These are phyloP conservation scores for Dolichomitus sp. DNA, from an alignment of 2,888 invertebrate genomes.

Conservation along the genomic window DNA sequence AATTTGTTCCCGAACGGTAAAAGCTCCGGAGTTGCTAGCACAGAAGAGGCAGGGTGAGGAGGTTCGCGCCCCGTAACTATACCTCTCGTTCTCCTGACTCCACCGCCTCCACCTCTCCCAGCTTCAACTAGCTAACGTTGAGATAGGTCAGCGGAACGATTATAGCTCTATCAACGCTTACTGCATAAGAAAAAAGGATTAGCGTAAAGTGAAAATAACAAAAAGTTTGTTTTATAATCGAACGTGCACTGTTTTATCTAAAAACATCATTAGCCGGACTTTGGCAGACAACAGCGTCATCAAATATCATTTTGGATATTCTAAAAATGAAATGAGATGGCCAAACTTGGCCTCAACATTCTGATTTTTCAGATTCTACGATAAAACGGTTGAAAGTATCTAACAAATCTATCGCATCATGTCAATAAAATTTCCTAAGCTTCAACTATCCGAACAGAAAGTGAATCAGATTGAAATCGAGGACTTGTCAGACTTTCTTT, in stretches of 20 bases:
- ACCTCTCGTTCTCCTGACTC: constrained; percentile 36
- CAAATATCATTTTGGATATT: too few relatives aligned
- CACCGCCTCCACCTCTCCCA: constrained; percentile 39
- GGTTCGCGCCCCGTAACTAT: constrained; percentile 39
- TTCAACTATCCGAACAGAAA: too few relatives aligned
- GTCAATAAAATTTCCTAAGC: too few relatives aligned
- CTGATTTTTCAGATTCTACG: too few relatives aligned
- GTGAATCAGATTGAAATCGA: too few relatives aligned
- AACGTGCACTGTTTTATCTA: neutral
- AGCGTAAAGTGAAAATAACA: neutral
- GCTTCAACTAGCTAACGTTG: neutral
- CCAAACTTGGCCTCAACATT: too few relatives aligned
- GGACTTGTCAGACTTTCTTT: too few relatives aligned
- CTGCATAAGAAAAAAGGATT: constrained; percentile 5
- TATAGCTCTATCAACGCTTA: constrained; percentile 16
- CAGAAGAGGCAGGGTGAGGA: constrained; percentile 20
- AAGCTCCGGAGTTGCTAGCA: constrained; percentile 53
- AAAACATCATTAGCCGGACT: too few relatives aligned
- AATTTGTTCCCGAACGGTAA: constrained; percentile 67
- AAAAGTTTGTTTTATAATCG: neutral
- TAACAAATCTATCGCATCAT: too few relatives aligned
- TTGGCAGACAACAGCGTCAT: too few relatives aligned
- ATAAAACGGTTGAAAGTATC: too few relatives aligned
- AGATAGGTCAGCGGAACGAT: constrained; percentile 43
- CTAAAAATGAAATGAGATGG: too few relatives aligned